Evolutionary conservation across 2,888 invertebrate genomes (phyloP), one percentile per base, ranked within the genome.

Genomic region (Embidobia sp.): DNA sequence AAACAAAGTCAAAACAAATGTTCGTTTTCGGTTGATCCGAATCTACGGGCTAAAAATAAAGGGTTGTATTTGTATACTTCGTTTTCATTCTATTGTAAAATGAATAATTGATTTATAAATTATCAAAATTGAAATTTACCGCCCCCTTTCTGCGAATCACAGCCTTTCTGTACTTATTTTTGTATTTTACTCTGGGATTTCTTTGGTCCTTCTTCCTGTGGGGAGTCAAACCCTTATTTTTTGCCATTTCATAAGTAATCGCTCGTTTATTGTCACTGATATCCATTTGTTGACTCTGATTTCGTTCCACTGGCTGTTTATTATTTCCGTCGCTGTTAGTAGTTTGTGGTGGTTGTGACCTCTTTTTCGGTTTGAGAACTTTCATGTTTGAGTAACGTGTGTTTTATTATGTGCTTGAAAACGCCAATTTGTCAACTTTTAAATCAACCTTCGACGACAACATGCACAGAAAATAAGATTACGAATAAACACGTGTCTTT

Each of bases 151-250:
- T 94, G 66, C 97, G 93, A 79, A 98, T 96, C 83, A 95, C 93
- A 0, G 98, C 98, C 90, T 97, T 98, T 76, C 95, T 93, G 90
- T 94, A 99, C 89, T 98, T 98, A 81, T 95, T 94, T 83, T 96
- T 94, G 88, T 98, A 96, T 89, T 98, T 98, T 3, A 99, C 98
- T 84, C 99, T 93, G 0, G 98, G 98, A 92, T 99, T 98, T 77
- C 97, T 93, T 82, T 94, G 93, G 85, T 97, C 97, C 89, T 97
- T 98, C 90, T 96, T 98, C 79, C 97, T 93, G 81, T 94, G 93
- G 0, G 98, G 97, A 29, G 95, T 97, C 11, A 98, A 91, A 10
- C 98, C 98, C 90, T 97, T 98, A 87, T 99, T 99, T 90, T 98
- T 98, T 13, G 95, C 94, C 87, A 98, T 98, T 92, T 98, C 93